phyloP scores from a whole-genome alignment of 2,888 invertebrate genomes.

The Chymomyza amoena region DNA sequence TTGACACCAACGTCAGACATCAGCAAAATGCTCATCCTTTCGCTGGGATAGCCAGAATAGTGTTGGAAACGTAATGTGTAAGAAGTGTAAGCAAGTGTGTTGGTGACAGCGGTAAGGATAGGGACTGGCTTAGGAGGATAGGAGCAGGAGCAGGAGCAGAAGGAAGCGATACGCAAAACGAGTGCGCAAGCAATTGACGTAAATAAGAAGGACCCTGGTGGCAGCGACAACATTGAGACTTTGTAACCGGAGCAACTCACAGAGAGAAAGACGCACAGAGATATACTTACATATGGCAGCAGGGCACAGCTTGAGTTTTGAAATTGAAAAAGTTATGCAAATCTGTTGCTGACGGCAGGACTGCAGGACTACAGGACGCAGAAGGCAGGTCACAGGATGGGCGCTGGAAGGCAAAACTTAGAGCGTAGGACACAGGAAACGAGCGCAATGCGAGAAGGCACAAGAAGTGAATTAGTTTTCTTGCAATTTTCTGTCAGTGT shows the following conservation, averaged over 20 bases:
- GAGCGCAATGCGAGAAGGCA: constrained; percentile 40
- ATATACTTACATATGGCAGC: constrained; percentile 54
- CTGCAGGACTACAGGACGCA: background rate
- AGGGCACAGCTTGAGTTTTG: constrained; percentile 71
- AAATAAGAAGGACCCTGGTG: constrained; percentile 53
- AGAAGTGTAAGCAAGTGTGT: background rate
- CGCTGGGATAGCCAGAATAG: background rate
- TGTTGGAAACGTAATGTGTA: background rate
- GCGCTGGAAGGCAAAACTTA: background rate
- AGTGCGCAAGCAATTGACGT: constrained; percentile 68
- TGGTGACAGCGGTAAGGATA: background rate
- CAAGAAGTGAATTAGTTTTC: constrained; percentile 67
- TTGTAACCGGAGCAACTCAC: constrained; percentile 37
- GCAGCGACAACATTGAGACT: constrained; percentile 30
- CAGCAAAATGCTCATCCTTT: constrained; percentile 15
- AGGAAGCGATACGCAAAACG: constrained; percentile 13
- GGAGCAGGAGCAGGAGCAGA: background rate
- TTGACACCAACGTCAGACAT: constrained; percentile 60
- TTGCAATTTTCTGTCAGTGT: constrained; percentile 37
- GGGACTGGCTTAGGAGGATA: background rate
- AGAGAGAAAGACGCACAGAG: constrained; percentile 15
- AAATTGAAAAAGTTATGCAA: constrained; percentile 73
- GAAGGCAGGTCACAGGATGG: background rate
- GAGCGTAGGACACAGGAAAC: constrained; percentile 55
- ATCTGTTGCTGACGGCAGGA: constrained; percentile 37